phyloP scores from a whole-genome alignment of 2,888 invertebrate species.

The Macrophya alboannulata region DNA sequence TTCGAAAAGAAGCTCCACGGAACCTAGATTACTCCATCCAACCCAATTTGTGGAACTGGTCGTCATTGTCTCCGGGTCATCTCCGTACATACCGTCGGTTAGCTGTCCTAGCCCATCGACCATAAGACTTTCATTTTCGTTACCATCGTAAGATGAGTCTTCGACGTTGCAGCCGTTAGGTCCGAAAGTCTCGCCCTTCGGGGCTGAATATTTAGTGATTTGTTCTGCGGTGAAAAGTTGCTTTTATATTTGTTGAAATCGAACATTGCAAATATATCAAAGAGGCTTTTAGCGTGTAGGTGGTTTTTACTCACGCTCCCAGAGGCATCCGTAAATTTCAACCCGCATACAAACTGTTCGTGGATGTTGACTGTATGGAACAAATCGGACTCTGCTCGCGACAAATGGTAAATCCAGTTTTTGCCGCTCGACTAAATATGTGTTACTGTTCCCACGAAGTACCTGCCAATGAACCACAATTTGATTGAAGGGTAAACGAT shows the following conservation, averaged over 20 bases:
- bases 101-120: slow-evolving; percentile 91
- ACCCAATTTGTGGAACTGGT: slow-evolving; percentile 85
- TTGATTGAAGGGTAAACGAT: background rate
- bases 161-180: slow-evolving; percentile 85
- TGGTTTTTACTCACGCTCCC: slow-evolving; percentile 84
- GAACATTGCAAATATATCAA: background rate
- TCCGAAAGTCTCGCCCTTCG: slow-evolving; percentile 85
- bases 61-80: slow-evolving; percentile 78
- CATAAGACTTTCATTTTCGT: slow-evolving; percentile 81
- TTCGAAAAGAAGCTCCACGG: slow-evolving; percentile 90
- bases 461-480: slow-evolving; percentile 82
- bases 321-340: slow-evolving; percentile 93
- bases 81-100: slow-evolving; percentile 88
- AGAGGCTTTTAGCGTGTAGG: background rate
- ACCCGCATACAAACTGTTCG: slow-evolving; percentile 96
- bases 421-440: slow-evolving; percentile 87
- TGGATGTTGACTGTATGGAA: slow-evolving; percentile 92
- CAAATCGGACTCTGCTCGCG: slow-evolving; percentile 92
- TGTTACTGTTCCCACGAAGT: slow-evolving; percentile 89
- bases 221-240: slow-evolving; percentile 82
- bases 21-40: slow-evolving; percentile 90
- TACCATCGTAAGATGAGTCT: slow-evolving; percentile 92
- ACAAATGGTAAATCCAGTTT: slow-evolving; percentile 92
- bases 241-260: background rate
- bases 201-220: slow-evolving; percentile 86